A percentile compares a stretch with the other conserved stretches of the same genome.
Conservation (phyloP, 1,140 invertebrate species). For the Rhynchophorus ferrugineus region DNA sequence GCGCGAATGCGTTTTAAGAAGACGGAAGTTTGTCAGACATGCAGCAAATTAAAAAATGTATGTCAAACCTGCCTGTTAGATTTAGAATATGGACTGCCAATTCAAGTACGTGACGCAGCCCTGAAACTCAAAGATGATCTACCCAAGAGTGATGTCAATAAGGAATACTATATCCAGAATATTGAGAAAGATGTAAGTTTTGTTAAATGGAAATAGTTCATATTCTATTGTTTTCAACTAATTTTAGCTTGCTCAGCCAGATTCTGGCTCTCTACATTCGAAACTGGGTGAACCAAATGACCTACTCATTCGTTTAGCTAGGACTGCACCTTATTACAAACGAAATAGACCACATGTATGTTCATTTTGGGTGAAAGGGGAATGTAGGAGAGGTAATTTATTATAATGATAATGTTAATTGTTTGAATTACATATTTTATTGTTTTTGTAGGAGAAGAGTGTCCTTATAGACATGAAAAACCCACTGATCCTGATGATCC, state of each 20-base stretch:
- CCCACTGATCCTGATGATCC: slow-evolving; percentile 99
- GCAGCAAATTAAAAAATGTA: slow-evolving; percentile 96
- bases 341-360: slow-evolving; percentile 98
- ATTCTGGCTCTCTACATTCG: slow-evolving; percentile 55
- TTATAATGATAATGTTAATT: neutral
- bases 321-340: slow-evolving; percentile 98
- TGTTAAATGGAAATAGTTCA: neutral
- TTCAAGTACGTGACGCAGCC: slow-evolving; percentile 89
- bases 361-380: slow-evolving; percentile 99
- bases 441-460: slow-evolving; percentile 72
- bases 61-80: slow-evolving; percentile 99
- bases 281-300: slow-evolving; percentile 79
- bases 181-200: slow-evolving; percentile 66
- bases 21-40: slow-evolving; percentile 99
- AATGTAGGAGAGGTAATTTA: slow-evolving; percentile 76
- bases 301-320: slow-evolving; percentile 86
- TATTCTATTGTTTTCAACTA: slow-evolving; percentile 26
- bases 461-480: slow-evolving; percentile 97
- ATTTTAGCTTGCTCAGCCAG: slow-evolving; percentile 37
- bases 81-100: slow-evolving; percentile 92
- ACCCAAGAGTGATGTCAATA: slow-evolving; percentile 96
- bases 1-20: slow-evolving; percentile 98
- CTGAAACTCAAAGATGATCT: slow-evolving; percentile 91
- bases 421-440: neutral
- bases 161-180: slow-evolving; percentile 98